These are phyloP conservation scores for Pluvianellus socialis DNA, from an alignment of 2,113 vertebrate genomes.

Conservation along the genomic window DNA sequence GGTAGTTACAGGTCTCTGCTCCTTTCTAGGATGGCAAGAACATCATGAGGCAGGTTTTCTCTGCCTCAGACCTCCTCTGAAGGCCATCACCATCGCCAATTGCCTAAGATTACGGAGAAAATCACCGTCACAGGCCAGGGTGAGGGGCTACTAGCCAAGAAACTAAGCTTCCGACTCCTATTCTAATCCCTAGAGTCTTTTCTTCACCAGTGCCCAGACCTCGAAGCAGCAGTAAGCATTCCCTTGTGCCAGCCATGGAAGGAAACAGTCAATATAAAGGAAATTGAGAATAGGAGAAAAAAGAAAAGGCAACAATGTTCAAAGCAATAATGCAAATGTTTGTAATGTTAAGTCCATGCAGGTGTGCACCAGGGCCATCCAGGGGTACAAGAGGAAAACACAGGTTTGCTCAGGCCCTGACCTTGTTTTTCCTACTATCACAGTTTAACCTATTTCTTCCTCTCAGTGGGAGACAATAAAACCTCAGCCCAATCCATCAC, in stretches of 20 bases:
- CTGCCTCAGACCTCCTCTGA: not conserved
- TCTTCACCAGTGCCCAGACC: not conserved
- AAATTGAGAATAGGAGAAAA: not conserved
- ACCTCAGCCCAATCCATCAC: conserved; percentile 19
- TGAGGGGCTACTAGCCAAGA: not conserved
- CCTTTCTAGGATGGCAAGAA: not conserved
- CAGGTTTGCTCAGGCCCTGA: not conserved
- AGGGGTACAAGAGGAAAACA: not conserved
- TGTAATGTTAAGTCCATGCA: rapidly evolving
- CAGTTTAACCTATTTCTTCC: conserved; percentile 45
- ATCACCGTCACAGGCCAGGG: not conserved
- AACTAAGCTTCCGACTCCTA: not conserved
- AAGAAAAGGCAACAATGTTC: not conserved
- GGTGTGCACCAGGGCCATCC: not conserved
- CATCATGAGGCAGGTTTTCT: not conserved
- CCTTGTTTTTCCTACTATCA: not conserved
- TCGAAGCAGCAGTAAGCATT: not conserved
- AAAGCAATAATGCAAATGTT: not conserved
- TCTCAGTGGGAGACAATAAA: conserved; percentile 26
- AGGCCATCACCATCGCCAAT: not conserved
- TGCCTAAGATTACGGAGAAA: not conserved
- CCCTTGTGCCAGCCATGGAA: not conserved
- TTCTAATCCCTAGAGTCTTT: not conserved
- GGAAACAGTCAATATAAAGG: not conserved
- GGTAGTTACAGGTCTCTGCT: not conserved